Conservation (phyloP, 2,113 vertebrate genomes). For the Passer domesticus region DNA sequence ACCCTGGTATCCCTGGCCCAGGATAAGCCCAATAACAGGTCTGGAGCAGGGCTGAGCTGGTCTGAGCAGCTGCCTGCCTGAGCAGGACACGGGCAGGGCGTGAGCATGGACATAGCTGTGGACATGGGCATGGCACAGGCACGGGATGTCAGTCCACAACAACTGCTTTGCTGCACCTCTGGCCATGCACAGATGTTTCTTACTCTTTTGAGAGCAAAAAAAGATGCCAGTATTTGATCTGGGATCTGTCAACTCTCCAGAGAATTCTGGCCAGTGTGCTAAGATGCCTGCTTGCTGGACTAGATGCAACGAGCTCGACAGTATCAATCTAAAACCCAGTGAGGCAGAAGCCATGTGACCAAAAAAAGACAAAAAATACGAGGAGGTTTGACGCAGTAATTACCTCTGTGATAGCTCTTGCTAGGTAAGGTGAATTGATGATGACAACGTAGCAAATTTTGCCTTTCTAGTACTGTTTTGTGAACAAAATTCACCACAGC, state of each 20-base stretch:
- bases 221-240: accelerated
- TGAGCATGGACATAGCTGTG: neutral
- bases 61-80: accelerated
- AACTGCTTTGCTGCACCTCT: neutral
- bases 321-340: neutral
- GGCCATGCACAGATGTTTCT: neutral
- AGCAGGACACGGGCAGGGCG: neutral
- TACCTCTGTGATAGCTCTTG: constrained; percentile 31
- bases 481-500: constrained; percentile 47
- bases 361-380: neutral
- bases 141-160: accelerated
- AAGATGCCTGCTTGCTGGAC: neutral
- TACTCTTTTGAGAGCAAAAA: neutral
- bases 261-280: neutral
- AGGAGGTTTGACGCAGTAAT: constrained; percentile 34
- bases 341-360: neutral
- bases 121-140: accelerated
- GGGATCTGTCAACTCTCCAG: neutral
- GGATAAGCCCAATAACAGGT: neutral
- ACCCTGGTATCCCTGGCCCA: accelerated
- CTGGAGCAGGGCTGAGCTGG: neutral
- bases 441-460: constrained; percentile 32
- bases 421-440: constrained; percentile 29
- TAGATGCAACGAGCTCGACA: accelerated
- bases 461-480: constrained; percentile 19